Conservation (phyloP, 2,113 vertebrate species). For the Panthera leo region DNA sequence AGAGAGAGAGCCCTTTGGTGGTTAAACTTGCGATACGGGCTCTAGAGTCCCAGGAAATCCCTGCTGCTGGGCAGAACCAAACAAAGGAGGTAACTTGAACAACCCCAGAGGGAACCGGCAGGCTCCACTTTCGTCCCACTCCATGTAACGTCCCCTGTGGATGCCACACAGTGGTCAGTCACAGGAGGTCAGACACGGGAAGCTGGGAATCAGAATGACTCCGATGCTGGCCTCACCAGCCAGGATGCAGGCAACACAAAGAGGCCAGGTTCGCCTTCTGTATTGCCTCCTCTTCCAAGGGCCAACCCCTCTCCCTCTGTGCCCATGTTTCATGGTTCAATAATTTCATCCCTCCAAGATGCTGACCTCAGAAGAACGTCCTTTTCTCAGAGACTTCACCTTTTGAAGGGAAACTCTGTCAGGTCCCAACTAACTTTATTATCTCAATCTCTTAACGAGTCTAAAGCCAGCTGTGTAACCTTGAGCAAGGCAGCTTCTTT, state of each 20-base stretch:
- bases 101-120: neutral
- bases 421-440: neutral
- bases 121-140: neutral
- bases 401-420: neutral
- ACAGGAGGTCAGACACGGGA: neutral
- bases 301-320: accelerated
- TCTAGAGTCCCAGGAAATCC: neutral
- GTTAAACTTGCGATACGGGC: accelerated
- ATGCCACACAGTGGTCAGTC: neutral
- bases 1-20: neutral
- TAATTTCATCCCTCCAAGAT: neutral
- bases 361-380: neutral
- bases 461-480: neutral
- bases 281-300: neutral
- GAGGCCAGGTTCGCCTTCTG: no score
- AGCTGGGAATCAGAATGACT: no score
- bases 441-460: neutral
- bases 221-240: neutral
- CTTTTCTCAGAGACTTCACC: neutral
- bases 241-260: accelerated
- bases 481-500: neutral
- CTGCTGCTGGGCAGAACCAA: neutral
- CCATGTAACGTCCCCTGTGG: neutral
- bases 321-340: neutral
- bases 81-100: neutral